Conservation (phyloP, 1,140 invertebrate genomes). For the Aphaenogaster floridana region DNA sequence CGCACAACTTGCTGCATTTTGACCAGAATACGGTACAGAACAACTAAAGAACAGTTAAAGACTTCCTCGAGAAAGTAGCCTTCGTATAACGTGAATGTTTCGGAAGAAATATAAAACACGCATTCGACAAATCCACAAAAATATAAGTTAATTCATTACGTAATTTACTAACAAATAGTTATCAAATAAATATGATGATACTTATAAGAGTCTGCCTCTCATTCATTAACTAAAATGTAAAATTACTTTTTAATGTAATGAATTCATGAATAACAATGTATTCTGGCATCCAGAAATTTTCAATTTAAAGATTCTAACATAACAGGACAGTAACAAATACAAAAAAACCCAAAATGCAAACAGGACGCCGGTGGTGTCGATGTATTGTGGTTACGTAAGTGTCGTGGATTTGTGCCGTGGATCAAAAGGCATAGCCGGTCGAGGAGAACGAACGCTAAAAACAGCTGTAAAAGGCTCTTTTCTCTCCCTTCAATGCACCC, state of each 20-base stretch:
- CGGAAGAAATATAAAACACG: background rate
- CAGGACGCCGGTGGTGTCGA: background rate
- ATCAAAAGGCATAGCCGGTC: background rate
- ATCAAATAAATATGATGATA: background rate
- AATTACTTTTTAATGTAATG: background rate
- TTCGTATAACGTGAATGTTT: background rate
- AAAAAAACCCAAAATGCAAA: slow-evolving; percentile 32
- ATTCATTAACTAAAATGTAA: background rate
- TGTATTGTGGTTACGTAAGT: slow-evolving; percentile 28
- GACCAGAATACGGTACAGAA: background rate
- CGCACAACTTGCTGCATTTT: background rate
- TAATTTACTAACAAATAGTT: background rate
- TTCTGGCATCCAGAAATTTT: background rate
- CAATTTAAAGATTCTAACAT: background rate
- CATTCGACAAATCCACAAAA: background rate
- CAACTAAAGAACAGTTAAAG: background rate
- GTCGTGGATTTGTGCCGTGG: background rate
- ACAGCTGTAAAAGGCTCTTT: slow-evolving; percentile 28
- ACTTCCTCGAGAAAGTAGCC: background rate
- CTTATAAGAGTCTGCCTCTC: background rate
- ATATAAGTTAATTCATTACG: background rate
- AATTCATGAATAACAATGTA: background rate
- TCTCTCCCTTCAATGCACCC: slow-evolving; percentile 15
- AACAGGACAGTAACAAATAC: background rate
- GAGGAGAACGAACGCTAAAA: slow-evolving; percentile 21